A percentile compares a stretch with the other conserved stretches of the same genome.
phyloP scores from a whole-genome alignment of 2,888 invertebrate species.

The Mesorhabditis spiculigera region DNA sequence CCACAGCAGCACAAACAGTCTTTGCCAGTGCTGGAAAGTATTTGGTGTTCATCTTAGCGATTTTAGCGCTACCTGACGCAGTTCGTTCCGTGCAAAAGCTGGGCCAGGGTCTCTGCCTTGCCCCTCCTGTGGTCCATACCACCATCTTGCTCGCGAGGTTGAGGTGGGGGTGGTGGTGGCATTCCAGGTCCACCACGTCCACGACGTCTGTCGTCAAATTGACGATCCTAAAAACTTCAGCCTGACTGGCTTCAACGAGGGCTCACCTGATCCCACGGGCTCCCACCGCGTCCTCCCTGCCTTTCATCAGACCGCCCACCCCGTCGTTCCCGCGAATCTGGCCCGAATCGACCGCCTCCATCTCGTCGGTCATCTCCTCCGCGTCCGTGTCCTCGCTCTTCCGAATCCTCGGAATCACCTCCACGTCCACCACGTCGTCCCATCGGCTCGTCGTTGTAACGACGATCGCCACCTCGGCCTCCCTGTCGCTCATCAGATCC shows the following conservation, averaged over 20 bases:
- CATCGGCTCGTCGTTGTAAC: background rate
- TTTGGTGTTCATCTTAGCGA: background rate
- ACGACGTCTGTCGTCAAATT: no score
- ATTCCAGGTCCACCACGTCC: no score
- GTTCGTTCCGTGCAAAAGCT: slow-evolving; percentile 2
- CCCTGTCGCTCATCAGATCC: background rate
- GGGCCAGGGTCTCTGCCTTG: background rate
- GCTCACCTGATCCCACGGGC: no score
- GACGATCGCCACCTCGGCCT: background rate
- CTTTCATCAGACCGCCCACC: background rate
- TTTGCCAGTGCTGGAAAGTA: background rate
- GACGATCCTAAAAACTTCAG: no score
- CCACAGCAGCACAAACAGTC: background rate
- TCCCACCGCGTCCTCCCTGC: background rate
- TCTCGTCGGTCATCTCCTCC: background rate
- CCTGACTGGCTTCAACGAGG: no score
- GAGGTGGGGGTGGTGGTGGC: no score
- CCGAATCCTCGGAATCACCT: background rate
- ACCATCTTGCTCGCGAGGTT: no score
- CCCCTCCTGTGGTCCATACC: background rate
- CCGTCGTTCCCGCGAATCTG: background rate
- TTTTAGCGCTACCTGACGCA: background rate
- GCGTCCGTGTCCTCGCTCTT: no score
- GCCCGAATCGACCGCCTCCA: background rate
- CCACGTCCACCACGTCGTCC: background rate